phyloP scores from a whole-genome alignment of 1,140 invertebrate species.

The Procambarus clarkii region DNA sequence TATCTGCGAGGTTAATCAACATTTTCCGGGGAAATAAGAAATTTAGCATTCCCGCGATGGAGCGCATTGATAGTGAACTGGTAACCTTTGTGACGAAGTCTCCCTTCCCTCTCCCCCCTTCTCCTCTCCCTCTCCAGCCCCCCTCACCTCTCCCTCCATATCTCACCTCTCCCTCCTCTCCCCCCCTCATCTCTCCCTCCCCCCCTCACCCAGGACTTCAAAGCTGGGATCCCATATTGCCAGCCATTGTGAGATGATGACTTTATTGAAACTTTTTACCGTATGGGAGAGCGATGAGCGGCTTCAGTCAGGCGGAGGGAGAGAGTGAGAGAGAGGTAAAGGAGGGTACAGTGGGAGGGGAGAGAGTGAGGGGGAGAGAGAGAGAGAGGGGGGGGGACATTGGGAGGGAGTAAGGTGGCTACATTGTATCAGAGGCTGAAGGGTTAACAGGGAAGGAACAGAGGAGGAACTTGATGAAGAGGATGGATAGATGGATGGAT shows the following conservation, averaged over 20 bases:
- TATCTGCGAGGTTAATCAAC: too few species aligned
- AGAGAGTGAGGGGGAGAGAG: background rate
- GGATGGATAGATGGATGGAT: too few species aligned
- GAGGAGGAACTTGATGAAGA: too few species aligned
- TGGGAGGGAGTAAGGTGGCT: too few species aligned
- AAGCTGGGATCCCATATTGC: constrained; percentile 52
- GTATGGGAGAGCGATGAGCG: constrained; percentile 35
- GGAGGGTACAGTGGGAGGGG: background rate
- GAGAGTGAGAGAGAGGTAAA: background rate
- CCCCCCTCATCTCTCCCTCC: background rate
- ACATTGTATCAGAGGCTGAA: too few species aligned
- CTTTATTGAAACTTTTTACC: constrained; percentile 62
- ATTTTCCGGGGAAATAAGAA: too few species aligned
- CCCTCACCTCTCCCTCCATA: background rate
- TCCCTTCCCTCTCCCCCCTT: background rate
- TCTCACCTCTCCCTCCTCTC: background rate
- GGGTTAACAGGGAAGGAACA: too few species aligned
- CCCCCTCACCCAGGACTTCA: constrained; percentile 13
- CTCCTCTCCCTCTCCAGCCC: too few species aligned
- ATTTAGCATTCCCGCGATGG: too few species aligned
- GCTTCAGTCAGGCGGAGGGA: constrained; percentile 24
- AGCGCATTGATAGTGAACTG: background rate
- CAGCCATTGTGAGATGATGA: constrained; percentile 50
- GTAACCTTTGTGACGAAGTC: background rate
- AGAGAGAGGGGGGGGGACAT: background rate